A percentile compares a stretch with the other conserved stretches of the same genome.
Conservation (phyloP, 2,888 invertebrate genomes). For the Hirtodrosophila duncani region DNA sequence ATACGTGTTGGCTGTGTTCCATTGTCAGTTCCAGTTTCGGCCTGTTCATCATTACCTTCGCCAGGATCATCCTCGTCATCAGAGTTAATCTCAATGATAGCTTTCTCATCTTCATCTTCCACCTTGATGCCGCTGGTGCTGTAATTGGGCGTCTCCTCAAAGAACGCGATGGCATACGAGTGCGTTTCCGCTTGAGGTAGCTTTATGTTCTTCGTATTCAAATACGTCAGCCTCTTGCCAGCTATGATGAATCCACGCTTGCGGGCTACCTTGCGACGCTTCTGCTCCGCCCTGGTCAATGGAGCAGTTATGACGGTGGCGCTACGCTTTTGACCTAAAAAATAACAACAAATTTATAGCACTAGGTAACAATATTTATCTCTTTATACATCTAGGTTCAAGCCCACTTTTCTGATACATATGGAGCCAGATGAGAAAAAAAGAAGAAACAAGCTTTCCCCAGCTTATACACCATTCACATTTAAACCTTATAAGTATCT, state of each 20-base stretch:
- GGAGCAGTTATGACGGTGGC: not conserved
- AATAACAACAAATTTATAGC: no score
- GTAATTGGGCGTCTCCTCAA: constrained; percentile 47
- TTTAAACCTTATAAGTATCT: no score
- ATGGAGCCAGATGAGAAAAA: no score
- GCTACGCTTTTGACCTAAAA: no score
- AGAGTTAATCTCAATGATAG: constrained; percentile 10
- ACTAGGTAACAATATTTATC: no score
- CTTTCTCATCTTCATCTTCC: constrained; percentile 37
- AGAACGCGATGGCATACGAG: constrained; percentile 57
- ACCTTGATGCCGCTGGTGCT: constrained; percentile 45
- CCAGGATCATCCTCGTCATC: constrained; percentile 27
- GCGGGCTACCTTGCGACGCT: constrained; percentile 48
- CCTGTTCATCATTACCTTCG: constrained; percentile 30
- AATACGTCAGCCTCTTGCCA: constrained; percentile 41
- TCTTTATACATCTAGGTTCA: no score
- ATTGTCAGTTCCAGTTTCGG: no score
- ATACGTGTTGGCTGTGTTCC: constrained; percentile 47
- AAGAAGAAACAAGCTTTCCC: no score
- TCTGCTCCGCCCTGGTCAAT: constrained; percentile 45
- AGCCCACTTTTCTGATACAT: no score
- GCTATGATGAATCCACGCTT: constrained; percentile 54
- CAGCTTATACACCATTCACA: no score
- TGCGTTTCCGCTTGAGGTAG: constrained; percentile 48
- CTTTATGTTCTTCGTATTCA: constrained; percentile 24